Conservation (phyloP, 2,888 invertebrate genomes). For the Julus scandinavius region DNA sequence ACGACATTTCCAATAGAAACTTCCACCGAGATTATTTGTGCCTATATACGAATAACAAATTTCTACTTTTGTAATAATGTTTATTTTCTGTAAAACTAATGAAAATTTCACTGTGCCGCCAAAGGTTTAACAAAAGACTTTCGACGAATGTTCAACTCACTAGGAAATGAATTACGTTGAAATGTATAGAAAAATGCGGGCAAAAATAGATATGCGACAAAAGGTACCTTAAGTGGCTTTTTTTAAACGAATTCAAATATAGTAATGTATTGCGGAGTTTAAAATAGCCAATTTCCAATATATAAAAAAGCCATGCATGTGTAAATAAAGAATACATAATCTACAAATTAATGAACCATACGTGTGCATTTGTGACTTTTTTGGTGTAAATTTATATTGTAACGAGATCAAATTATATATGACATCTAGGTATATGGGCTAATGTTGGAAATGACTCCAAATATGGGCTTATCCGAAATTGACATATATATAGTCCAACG, state of each 20-base stretch:
- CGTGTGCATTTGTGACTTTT: too few relatives aligned
- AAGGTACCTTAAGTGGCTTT: neutral
- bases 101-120: neutral
- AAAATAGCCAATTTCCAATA: neutral
- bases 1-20: neutral
- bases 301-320: neutral
- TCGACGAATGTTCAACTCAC: neutral
- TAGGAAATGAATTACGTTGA: conserved; percentile 2
- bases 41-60: neutral
- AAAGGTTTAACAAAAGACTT: conserved; percentile 4
- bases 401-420: too few relatives aligned
- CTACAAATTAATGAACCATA: too few relatives aligned
- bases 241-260: neutral
- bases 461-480: too few relatives aligned
- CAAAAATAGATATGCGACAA: too few relatives aligned
- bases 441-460: too few relatives aligned
- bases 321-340: too few relatives aligned
- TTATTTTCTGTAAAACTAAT: conserved; percentile 11
- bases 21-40: neutral
- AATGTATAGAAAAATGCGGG: neutral
- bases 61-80: conserved; percentile 22
- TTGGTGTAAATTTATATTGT: too few relatives aligned
- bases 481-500: too few relatives aligned
- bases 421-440: too few relatives aligned
- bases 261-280: neutral